Evolutionary conservation across 2,888 invertebrate species (phyloP).

Genomic region (Polydrusus pterygomalis): DNA sequence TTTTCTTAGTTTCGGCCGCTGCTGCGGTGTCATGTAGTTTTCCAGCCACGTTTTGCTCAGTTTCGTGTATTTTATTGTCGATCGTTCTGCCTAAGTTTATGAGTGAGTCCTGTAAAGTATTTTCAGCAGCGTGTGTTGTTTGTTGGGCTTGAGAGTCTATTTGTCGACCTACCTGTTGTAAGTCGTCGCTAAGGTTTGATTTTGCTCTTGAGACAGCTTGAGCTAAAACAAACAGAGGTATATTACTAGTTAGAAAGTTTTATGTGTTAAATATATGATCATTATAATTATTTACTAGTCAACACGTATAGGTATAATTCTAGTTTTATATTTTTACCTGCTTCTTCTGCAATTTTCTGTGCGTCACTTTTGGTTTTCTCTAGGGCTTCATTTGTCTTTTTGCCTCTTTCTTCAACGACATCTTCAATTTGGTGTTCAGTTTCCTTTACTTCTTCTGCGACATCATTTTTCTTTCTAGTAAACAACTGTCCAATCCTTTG

Average conservation of each 20-base stretch:
- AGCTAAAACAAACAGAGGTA: conserved; percentile 43
- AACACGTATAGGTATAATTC: too few species aligned
- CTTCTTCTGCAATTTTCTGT: conserved; percentile 74
- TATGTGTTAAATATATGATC: too few species aligned
- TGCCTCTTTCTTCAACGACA: conserved; percentile 56
- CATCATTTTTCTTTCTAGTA: conserved; percentile 83
- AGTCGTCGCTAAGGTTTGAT: conserved; percentile 57
- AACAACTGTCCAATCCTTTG: conserved; percentile 83
- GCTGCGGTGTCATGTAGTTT: conserved; percentile 42
- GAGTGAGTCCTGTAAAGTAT: conserved; percentile 40
- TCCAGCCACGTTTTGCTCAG: conserved; percentile 39
- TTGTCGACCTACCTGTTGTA: conserved; percentile 54
- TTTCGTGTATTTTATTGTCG: conserved; percentile 48
- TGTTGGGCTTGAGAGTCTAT: conserved; percentile 37
- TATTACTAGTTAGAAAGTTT: background rate
- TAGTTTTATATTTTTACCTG: conserved; percentile 66
- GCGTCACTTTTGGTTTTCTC: conserved; percentile 77
- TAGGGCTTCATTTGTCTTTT: conserved; percentile 75
- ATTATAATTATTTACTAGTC: too few species aligned
- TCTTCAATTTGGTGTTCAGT: conserved; percentile 70
- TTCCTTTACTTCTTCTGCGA: conserved; percentile 78
- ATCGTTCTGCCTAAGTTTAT: conserved; percentile 41
- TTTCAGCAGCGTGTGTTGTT: conserved; percentile 55
- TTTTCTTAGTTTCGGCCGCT: conserved; percentile 46
- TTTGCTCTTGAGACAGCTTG: conserved; percentile 56